A percentile compares a stretch with the other conserved stretches of the same genome.
These are phyloP conservation scores for Drosophila sulfurigaster DNA, from an alignment of 1,140 invertebrate genomes.

Conservation along the genomic window DNA sequence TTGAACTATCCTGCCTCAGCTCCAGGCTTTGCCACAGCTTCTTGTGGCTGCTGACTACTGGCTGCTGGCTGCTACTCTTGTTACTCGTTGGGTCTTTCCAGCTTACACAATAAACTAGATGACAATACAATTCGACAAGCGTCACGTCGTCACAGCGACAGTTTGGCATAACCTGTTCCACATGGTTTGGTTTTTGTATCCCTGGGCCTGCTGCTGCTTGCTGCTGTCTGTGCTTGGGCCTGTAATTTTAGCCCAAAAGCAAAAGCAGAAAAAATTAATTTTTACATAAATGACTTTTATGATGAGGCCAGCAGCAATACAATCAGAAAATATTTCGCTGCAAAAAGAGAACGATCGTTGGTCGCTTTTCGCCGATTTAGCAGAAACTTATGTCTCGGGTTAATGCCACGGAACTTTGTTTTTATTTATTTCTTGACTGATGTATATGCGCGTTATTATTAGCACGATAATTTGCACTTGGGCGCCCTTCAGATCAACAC, in stretches of 20 bases:
- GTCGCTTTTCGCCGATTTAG: constrained; percentile 24
- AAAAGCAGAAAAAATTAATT: constrained; percentile 20
- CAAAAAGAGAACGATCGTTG: constrained; percentile 4
- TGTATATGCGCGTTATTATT: constrained; percentile 52
- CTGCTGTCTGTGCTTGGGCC: background rate
- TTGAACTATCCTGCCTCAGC: constrained; percentile 46
- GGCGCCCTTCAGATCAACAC: constrained; percentile 4
- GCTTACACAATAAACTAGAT: constrained; percentile 45
- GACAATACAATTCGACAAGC: constrained; percentile 34
- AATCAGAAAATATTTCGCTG: constrained; percentile 6
- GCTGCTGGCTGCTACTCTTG: background rate
- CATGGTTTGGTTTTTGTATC: background rate
- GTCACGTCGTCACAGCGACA: constrained; percentile 1
- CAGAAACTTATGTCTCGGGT: constrained; percentile 21
- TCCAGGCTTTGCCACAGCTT: constrained; percentile 1
- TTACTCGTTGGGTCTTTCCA: constrained; percentile 27
- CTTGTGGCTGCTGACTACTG: background rate
- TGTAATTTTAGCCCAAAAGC: constrained; percentile 16
- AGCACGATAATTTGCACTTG: constrained; percentile 50
- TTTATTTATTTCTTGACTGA: constrained; percentile 37
- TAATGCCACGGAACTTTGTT: constrained; percentile 47
- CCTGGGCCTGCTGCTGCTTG: background rate
- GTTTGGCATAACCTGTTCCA: constrained; percentile 39
- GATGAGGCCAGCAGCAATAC: constrained; percentile 25
- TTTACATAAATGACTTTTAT: constrained; percentile 27